These are phyloP conservation scores for Anneissia japonica DNA, from an alignment of 35 echinoderm and acorn worm genomes.

Conservation along the genomic window DNA sequence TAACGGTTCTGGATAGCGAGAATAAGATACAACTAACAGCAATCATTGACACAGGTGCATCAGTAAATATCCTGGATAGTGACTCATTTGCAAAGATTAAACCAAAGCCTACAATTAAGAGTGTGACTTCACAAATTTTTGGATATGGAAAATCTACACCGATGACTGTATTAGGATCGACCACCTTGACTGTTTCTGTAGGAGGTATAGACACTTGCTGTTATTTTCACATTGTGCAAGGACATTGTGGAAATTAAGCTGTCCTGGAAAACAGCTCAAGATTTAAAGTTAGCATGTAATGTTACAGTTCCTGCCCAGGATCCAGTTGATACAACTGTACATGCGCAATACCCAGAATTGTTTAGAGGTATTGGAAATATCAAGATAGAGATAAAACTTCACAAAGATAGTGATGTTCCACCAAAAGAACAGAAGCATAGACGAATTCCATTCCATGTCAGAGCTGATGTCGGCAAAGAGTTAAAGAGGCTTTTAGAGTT, in stretches of 20 bases:
- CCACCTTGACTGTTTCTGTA: neutral
- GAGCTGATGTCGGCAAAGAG: neutral
- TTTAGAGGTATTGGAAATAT: neutral
- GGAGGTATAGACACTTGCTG: neutral
- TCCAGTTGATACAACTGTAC: too few species aligned
- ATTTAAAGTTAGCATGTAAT: neutral
- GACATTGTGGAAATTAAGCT: neutral
- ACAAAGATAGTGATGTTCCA: neutral
- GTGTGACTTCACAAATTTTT: neutral
- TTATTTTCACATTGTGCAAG: neutral
- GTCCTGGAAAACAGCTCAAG: neutral
- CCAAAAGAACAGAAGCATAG: neutral
- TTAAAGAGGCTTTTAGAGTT: neutral
- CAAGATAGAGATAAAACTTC: neutral
- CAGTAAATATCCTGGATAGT: neutral
- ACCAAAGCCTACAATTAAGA: neutral
- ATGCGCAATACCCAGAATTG: neutral
- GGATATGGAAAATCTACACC: neutral
- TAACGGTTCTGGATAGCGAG: neutral
- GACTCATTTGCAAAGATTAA: neutral
- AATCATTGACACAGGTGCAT: neutral
- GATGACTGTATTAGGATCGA: neutral
- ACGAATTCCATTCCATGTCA: neutral
- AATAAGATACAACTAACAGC: neutral
- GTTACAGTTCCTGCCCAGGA: too few species aligned